A percentile compares a stretch with the other conserved stretches of the same genome.
Conservation (phyloP, 1,140 invertebrate genomes). For the Micrasema longulum region DNA sequence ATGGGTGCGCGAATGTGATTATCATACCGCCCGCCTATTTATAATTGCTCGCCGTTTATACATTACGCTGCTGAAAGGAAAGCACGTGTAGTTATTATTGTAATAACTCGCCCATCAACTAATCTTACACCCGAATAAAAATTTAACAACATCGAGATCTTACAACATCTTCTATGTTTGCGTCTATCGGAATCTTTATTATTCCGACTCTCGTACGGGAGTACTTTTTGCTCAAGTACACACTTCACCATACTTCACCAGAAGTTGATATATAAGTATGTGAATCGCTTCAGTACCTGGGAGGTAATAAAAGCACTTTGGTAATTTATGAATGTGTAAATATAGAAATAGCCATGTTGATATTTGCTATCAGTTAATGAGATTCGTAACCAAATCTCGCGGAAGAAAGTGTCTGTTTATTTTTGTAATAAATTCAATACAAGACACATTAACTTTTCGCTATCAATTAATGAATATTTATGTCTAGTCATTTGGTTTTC, state of each 20-base stretch:
- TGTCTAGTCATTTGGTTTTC: conserved; percentile 24
- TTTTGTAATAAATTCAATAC: conserved; percentile 12
- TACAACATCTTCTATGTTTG: too few species aligned
- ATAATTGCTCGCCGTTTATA: conserved; percentile 31
- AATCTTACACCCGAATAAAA: background rate
- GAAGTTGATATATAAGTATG: too few species aligned
- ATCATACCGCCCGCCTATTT: conserved; percentile 27
- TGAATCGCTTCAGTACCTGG: too few species aligned
- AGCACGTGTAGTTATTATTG: conserved; percentile 22
- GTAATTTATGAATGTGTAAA: too few species aligned
- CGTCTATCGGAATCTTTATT: too few species aligned
- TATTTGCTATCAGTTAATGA: background rate
- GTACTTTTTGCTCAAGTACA: too few species aligned
- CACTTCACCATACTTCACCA: too few species aligned
- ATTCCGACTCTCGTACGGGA: too few species aligned
- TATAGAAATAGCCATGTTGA: too few species aligned
- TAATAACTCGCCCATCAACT: conserved; percentile 3
- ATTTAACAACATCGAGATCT: too few species aligned
- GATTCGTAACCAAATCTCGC: conserved; percentile 18
- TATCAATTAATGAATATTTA: conserved; percentile 40
- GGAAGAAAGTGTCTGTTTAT: conserved; percentile 26
- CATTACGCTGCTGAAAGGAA: conserved; percentile 10
- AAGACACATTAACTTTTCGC: conserved; percentile 6
- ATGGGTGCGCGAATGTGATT: conserved; percentile 33
- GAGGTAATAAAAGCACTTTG: background rate